Evolutionary conservation across 2,888 invertebrate species (phyloP), one percentile per base, ranked within the genome.

Genomic region (Cataglyphis livida): DNA sequence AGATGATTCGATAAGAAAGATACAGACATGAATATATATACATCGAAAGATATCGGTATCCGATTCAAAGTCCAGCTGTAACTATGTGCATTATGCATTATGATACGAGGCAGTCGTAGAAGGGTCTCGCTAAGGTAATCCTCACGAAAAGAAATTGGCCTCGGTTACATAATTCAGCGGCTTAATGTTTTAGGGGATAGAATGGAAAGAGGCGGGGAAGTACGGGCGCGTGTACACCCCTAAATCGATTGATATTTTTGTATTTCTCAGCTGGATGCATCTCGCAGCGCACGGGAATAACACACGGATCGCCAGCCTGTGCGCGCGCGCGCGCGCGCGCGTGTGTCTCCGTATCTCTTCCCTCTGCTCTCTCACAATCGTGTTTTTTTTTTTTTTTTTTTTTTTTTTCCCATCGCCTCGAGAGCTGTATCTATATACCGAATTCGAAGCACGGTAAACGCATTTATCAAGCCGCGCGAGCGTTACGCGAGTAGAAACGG

Each of bases 401-500:
- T 64, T 25, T 25, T 25, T 25, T n/a, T n/a, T n/a, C n/a, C n/a
- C 65, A 84, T 65, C 82, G 83, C 84, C 85, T 82, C 83, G 75
- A 79, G 70, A 61, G 35, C 78, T 28, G 51, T 51, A 51, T 51
- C 51, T 51, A 70, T 65, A 84, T 88, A 88, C 88, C 87, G 89
- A 84, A 90, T 90, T 90, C 90, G 85, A 68, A 85, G 87, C 90
- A 90, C 90, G 90, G 78, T 84, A 88, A 85, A 78, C 86, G 86
- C 90, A 87, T 90, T 90, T 90, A 87, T 90, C 90, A 90, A 85
- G 83, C 82, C 66, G 64, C 81, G 82, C 88, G 68, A 83, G 88
- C 86, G 84, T 87, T 82, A 65, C 78, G 75, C 85, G 83, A 54
- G 85, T 73, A 71, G 81, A 83, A 84, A 84, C 82, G 76, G 66